These are phyloP conservation scores for Syngnathus rostellatus DNA, from an alignment of 2,797 vertebrate species.

Conservation along the genomic window DNA sequence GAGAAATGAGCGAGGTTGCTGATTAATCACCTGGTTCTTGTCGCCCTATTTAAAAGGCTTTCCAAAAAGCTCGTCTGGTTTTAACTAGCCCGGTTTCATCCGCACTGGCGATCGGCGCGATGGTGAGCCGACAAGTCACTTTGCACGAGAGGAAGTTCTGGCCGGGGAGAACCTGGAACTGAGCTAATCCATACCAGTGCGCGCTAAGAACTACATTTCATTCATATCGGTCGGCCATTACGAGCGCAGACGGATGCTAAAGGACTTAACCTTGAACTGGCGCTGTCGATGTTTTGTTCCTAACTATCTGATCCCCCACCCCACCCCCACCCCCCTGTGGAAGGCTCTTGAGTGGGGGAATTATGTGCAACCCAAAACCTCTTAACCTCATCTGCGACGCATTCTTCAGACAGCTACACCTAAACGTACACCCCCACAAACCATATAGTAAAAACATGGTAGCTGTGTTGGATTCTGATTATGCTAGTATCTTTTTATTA, in stretches of 20 bases:
- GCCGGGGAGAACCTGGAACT: not conserved
- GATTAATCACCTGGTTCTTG: constrained; percentile 35
- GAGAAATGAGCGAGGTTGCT: constrained; percentile 15
- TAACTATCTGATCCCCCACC: constrained; percentile 27
- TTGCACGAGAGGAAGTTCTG: not conserved
- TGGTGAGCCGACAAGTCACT: not conserved
- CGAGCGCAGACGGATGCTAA: constrained; percentile 6
- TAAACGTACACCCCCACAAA: constrained; percentile 46
- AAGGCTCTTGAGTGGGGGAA: constrained; percentile 31
- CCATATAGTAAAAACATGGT: constrained; percentile 13
- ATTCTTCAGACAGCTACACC: constrained; percentile 52
- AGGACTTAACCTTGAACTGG: constrained; percentile 37
- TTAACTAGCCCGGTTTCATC: not conserved
- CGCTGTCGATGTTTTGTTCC: constrained; percentile 26
- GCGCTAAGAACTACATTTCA: not conserved
- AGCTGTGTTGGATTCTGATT: constrained; percentile 23
- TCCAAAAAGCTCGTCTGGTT: constrained; percentile 11
- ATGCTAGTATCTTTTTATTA: constrained; percentile 6
- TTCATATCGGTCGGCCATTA: constrained; percentile 7
- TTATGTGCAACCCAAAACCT: constrained; percentile 52
- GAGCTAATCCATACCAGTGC: not conserved
- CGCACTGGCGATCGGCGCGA: not conserved
- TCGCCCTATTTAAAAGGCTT: constrained; percentile 20
- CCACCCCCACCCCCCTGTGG: constrained; percentile 10
- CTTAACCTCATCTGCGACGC: constrained; percentile 53